Conservation (phyloP, 2,888 invertebrate genomes). For the Apodemia zela region DNA sequence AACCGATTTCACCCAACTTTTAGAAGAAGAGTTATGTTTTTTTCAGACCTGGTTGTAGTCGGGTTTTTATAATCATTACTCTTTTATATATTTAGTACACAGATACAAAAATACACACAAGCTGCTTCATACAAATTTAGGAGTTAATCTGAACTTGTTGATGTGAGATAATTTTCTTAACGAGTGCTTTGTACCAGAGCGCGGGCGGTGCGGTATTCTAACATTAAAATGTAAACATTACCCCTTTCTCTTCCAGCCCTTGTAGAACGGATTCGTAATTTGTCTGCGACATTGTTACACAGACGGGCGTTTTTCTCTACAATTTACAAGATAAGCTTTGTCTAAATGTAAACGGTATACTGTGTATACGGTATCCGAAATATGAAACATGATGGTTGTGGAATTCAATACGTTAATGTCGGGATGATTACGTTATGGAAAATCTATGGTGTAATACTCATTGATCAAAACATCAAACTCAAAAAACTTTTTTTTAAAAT, state of each 20-base stretch:
- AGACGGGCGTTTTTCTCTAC: constrained; percentile 43
- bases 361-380: too few species aligned
- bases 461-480: too few species aligned
- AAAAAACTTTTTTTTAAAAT: too few species aligned
- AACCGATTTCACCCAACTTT: too few species aligned
- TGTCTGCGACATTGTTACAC: constrained; percentile 55
- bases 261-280: constrained; percentile 63
- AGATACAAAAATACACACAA: not conserved
- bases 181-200: constrained; percentile 47
- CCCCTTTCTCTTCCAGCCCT: constrained; percentile 53
- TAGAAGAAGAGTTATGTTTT: too few species aligned
- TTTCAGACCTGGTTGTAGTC: too few species aligned
- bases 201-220: constrained; percentile 51
- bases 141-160: constrained; percentile 43
- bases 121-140: constrained; percentile 33
- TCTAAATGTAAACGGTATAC: too few species aligned
- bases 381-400: too few species aligned
- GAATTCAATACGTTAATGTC: too few species aligned
- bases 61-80: too few species aligned
- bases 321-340: too few species aligned
- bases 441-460: constrained; percentile 24
- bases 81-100: not conserved
- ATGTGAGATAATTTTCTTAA: constrained; percentile 65
- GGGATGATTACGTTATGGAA: too few species aligned
- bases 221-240: constrained; percentile 75